phyloP scores from a whole-genome alignment of 2,888 invertebrate genomes.

The Lithophane semibrunnea region DNA sequence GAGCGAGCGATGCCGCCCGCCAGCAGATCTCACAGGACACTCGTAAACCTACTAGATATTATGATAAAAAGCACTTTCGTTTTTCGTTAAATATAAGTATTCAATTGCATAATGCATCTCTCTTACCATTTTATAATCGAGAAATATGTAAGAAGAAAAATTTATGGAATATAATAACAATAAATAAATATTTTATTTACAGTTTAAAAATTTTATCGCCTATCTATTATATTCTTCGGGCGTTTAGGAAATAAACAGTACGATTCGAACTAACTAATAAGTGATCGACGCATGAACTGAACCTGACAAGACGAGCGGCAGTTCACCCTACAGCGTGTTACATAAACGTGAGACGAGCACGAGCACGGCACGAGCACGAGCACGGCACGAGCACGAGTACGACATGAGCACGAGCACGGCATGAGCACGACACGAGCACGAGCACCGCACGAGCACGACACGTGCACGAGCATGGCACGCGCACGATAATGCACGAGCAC shows the following conservation, averaged over 20 bases:
- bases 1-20: conserved; percentile 59
- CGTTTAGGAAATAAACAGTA: conserved; percentile 78
- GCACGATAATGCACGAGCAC: conserved; percentile 11
- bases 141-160: conserved; percentile 89
- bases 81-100: conserved; percentile 80
- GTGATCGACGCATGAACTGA: conserved; percentile 61
- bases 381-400: too few species aligned
- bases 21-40: conserved; percentile 63
- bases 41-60: conserved; percentile 78
- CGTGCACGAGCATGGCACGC: conserved; percentile 1
- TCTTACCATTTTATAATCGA: conserved; percentile 88
- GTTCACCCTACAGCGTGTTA: conserved; percentile 41
- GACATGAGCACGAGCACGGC: neutral
- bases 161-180: conserved; percentile 89
- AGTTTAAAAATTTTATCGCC: conserved; percentile 87
- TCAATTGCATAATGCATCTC: conserved; percentile 85
- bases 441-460: neutral
- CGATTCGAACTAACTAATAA: conserved; percentile 72
- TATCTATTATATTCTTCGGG: conserved; percentile 86
- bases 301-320: conserved; percentile 63
- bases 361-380: conserved; percentile 6
- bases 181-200: conserved; percentile 91
- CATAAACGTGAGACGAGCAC: conserved; percentile 4
- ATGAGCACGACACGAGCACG: conserved; percentile 19
- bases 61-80: conserved; percentile 87